phyloP scores from a whole-genome alignment of 2,888 invertebrate species.

The Torymus texanus region DNA sequence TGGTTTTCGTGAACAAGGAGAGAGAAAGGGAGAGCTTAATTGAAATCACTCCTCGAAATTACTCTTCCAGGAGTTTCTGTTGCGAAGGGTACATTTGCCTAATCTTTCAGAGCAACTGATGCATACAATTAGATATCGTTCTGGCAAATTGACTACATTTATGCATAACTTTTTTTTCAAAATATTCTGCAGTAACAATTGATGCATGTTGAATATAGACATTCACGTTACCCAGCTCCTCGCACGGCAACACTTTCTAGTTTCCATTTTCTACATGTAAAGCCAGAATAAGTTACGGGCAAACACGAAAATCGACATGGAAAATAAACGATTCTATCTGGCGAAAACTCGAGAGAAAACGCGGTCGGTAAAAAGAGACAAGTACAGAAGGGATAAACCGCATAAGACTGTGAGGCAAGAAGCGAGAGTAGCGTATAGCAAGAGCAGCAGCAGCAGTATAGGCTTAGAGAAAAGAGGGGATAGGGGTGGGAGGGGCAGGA shows the following conservation, averaged over 20 bases:
- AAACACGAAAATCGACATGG: too few species aligned
- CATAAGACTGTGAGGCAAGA: background rate
- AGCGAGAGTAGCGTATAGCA: background rate
- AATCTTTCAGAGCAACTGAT: too few species aligned
- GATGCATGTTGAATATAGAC: too few species aligned
- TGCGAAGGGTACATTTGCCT: background rate
- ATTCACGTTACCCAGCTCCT: too few species aligned
- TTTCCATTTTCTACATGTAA: too few species aligned
- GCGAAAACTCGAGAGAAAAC: background rate
- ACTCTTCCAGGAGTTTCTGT: slow-evolving; percentile 1
- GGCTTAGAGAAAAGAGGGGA: background rate
- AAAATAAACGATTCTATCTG: too few species aligned
- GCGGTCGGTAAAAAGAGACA: background rate
- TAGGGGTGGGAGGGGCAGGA: background rate
- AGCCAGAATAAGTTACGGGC: too few species aligned
- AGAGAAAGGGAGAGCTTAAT: slow-evolving; percentile 31
- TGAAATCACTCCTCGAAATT: slow-evolving; percentile 44
- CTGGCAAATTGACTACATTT: too few species aligned
- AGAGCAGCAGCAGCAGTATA: background rate
- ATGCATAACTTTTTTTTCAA: too few species aligned
- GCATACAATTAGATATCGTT: too few species aligned
- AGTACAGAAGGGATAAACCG: background rate
- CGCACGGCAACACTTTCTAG: too few species aligned
- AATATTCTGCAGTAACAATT: too few species aligned
- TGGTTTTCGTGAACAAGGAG: slow-evolving; percentile 1